A percentile compares a stretch with the other conserved stretches of the same genome.
Conservation (phyloP, 2,888 invertebrate species). For the Aspidiotus rigidus region DNA sequence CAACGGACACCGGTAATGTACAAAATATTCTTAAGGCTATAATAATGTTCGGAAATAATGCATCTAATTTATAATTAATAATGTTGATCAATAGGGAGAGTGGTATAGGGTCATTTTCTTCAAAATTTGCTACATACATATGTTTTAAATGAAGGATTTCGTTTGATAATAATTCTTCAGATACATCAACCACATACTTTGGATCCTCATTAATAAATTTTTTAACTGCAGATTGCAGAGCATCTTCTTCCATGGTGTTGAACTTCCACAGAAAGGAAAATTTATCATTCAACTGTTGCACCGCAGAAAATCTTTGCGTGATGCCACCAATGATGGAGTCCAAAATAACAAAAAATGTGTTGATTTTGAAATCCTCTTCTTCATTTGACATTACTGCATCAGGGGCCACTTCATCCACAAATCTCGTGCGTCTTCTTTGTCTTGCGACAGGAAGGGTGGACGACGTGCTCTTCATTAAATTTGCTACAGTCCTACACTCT, state of each 20-base stretch:
- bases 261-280: conserved; percentile 18
- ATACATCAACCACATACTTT: conserved; percentile 2
- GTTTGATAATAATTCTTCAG: not conserved
- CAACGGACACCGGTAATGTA: conserved; percentile 23
- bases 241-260: not conserved
- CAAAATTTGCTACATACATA: conserved; percentile 10
- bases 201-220: conserved; percentile 8
- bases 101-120: not conserved
- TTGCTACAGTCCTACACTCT: conserved; percentile 15
- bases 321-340: conserved; percentile 1
- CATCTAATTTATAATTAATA: not conserved
- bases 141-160: not conserved
- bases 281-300: not conserved
- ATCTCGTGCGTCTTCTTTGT: not conserved
- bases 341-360: conserved; percentile 8
- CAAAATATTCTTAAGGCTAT: conserved; percentile 22
- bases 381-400: too few species aligned
- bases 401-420: not conserved
- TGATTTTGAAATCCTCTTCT: conserved; percentile 3
- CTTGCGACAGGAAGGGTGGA: not conserved
- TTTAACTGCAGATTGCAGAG: not conserved
- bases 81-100: not conserved
- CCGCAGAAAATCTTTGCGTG: not conserved
- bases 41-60: conserved; percentile 19
- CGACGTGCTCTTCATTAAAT: not conserved